These are phyloP conservation scores for Ypsolopha scabrella DNA, from an alignment of 2,888 invertebrate species.

Conservation along the genomic window DNA sequence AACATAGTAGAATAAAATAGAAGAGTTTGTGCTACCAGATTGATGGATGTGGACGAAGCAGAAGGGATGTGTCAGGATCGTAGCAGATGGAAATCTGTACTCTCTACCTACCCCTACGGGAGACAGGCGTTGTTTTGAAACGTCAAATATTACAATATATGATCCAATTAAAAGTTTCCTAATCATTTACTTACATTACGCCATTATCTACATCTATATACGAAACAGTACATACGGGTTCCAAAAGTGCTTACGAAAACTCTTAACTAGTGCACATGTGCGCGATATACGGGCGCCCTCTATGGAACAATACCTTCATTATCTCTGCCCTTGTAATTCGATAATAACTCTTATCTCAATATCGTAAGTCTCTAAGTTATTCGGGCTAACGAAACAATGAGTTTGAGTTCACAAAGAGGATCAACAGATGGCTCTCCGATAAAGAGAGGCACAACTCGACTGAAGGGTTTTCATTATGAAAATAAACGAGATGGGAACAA, in stretches of 20 bases:
- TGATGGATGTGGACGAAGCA: too few species aligned
- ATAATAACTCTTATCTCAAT: conserved; percentile 30
- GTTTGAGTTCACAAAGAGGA: conserved; percentile 41
- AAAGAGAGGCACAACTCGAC: conserved; percentile 30
- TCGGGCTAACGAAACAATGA: conserved; percentile 22
- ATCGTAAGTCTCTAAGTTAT: conserved; percentile 25
- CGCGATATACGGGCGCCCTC: conserved; percentile 41
- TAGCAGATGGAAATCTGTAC: too few species aligned
- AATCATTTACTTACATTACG: conserved; percentile 25
- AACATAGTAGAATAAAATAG: too few species aligned
- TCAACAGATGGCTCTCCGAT: conserved; percentile 55
- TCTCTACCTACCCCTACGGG: too few species aligned
- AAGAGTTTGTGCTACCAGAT: too few species aligned
- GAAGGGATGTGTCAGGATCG: too few species aligned
- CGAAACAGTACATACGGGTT: conserved; percentile 25
- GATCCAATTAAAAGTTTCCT: conserved; percentile 27
- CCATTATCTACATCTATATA: conserved; percentile 12
- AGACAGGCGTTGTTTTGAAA: conserved; percentile 15
- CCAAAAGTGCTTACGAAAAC: conserved; percentile 34
- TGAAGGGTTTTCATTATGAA: conserved; percentile 39
- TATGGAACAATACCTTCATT: conserved; percentile 37
- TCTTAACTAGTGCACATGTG: conserved; percentile 36
- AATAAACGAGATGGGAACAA: conserved; percentile 31
- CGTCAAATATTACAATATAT: conserved; percentile 27
- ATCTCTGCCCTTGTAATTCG: conserved; percentile 24